These are phyloP conservation scores for Orius insidiosus DNA, from an alignment of 1,140 invertebrate species.

Conservation along the genomic window DNA sequence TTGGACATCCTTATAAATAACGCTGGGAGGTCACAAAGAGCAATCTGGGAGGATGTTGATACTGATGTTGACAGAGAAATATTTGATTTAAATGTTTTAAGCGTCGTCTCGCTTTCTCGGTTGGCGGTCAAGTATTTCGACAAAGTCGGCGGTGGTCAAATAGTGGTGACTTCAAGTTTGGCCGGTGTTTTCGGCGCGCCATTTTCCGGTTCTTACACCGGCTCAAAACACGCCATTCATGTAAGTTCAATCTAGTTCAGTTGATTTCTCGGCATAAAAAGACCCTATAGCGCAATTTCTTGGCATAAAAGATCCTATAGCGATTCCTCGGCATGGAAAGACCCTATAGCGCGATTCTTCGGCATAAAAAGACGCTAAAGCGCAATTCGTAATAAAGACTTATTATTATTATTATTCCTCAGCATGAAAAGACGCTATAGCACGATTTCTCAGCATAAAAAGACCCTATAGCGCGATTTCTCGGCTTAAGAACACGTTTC, in stretches of 20 bases:
- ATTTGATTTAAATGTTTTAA: slow-evolving; percentile 70
- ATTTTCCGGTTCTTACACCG: slow-evolving; percentile 59
- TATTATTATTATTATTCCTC: too few relatives aligned
- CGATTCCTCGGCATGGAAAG: too few relatives aligned
- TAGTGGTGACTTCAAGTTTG: slow-evolving; percentile 54
- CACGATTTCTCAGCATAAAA: too few relatives aligned
- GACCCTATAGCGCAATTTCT: too few relatives aligned
- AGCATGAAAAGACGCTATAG: too few relatives aligned
- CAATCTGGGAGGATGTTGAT: slow-evolving; percentile 56
- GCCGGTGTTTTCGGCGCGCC: slow-evolving; percentile 52
- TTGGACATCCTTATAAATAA: slow-evolving; percentile 68
- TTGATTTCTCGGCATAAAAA: too few relatives aligned
- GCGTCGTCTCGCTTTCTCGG: slow-evolving; percentile 48
- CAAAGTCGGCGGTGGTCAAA: slow-evolving; percentile 38
- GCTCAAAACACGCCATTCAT: slow-evolving; percentile 64
- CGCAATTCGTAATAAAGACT: too few relatives aligned
- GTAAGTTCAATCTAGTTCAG: slow-evolving; percentile 36
- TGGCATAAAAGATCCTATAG: too few relatives aligned
- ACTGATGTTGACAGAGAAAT: slow-evolving; percentile 56
- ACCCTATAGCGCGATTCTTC: too few relatives aligned
- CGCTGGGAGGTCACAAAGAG: slow-evolving; percentile 64
- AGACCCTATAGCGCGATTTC: too few relatives aligned
- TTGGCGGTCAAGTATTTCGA: slow-evolving; percentile 48
- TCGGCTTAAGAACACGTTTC: too few relatives aligned
- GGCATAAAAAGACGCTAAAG: too few relatives aligned